Evolutionary conservation across 2,797 vertebrate species (phyloP).

Genomic region (Schizopygopsis pylzovi): DNA sequence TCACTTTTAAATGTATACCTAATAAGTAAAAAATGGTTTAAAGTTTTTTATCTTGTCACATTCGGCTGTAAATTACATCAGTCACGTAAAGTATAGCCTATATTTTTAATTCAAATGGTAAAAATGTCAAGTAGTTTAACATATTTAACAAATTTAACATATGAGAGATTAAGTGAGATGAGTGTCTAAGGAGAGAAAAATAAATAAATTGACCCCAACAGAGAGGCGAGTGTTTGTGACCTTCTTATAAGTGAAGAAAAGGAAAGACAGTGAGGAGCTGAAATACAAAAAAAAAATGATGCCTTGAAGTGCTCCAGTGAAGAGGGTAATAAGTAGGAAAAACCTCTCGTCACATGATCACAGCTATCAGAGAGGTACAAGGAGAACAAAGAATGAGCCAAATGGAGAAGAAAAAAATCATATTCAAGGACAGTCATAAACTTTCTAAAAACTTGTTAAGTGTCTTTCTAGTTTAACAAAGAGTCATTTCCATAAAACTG

Average conservation of each 20-base stretch:
- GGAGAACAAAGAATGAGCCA: constrained; percentile 45
- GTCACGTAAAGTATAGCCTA: neutral
- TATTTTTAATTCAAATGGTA: neutral
- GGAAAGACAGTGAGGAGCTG: constrained; percentile 45
- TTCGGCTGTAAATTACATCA: neutral
- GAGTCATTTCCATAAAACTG: constrained; percentile 12
- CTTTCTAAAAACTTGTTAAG: neutral
- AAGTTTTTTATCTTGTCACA: neutral
- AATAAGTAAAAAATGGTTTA: neutral
- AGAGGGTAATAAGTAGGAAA: constrained; percentile 64
- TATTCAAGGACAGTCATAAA: constrained; percentile 47
- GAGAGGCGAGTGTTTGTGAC: constrained; percentile 50
- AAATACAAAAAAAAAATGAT: constrained; percentile 59
- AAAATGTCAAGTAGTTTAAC: neutral
- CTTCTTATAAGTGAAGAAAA: constrained; percentile 59
- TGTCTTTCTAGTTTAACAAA: constrained; percentile 13
- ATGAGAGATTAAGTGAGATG: constrained; percentile 22
- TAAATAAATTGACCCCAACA: constrained; percentile 40
- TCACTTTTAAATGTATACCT: neutral
- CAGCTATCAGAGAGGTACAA: constrained; percentile 57
- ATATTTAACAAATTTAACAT: constrained; percentile 6
- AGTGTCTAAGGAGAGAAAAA: neutral
- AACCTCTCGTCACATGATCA: constrained; percentile 59
- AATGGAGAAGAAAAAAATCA: neutral
- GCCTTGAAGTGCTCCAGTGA: constrained; percentile 65